These are phyloP conservation scores for Lacerta bilineata DNA, from an alignment of 2,797 vertebrate species.

Conservation along the genomic window DNA sequence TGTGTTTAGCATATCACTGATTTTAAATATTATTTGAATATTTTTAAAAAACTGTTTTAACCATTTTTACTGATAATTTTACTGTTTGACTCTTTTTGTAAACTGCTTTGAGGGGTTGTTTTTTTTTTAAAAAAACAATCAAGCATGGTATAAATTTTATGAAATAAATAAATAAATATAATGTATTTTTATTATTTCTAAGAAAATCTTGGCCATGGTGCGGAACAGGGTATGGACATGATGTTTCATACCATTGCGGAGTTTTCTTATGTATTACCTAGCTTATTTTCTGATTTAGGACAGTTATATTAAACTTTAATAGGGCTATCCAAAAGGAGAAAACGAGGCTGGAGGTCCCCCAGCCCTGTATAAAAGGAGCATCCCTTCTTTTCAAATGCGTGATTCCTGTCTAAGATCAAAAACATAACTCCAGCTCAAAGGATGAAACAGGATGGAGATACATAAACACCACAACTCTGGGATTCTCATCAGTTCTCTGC, in stretches of 20 bases:
- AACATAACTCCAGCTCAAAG: conserved; percentile 25
- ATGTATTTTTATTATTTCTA: too few relatives aligned
- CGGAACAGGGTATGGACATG: too few relatives aligned
- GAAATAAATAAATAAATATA: too few relatives aligned
- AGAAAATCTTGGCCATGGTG: not conserved
- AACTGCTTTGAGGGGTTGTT: too few relatives aligned
- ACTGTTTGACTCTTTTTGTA: too few relatives aligned
- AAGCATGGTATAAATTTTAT: too few relatives aligned
- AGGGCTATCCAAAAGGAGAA: not conserved
- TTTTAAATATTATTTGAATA: too few relatives aligned
- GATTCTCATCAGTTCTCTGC: conserved; percentile 60
- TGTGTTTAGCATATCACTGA: too few relatives aligned
- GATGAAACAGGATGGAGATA: conserved; percentile 36
- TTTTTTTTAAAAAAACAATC: too few relatives aligned
- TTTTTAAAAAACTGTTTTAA: too few relatives aligned
- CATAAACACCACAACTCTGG: conserved; percentile 23
- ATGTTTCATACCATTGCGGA: not conserved
- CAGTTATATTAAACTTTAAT: not conserved
- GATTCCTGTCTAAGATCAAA: not conserved
- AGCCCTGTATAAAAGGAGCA: not conserved
- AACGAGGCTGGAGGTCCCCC: not conserved
- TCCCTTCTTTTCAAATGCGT: not conserved
- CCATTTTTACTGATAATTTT: too few relatives aligned
- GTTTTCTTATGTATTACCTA: not conserved
- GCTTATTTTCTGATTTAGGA: not conserved